Evolutionary conservation across 1,140 invertebrate genomes (phyloP).

Genomic region (Gryon sp.): DNA sequence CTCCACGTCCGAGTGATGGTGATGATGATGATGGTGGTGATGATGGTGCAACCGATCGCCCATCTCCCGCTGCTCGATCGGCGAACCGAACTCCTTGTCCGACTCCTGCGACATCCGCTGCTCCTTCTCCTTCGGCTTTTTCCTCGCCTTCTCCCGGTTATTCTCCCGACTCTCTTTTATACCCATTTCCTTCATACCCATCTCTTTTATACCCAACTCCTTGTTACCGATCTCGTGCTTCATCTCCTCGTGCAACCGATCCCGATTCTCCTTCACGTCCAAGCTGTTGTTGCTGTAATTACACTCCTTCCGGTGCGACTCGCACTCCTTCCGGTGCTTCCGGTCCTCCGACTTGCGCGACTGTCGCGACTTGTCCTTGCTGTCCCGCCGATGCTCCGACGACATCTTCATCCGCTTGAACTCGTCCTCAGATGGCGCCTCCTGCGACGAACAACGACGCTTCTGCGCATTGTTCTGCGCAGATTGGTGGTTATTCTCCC

Average conservation of each 20-base stretch:
- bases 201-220: constrained; percentile 67
- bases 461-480: too few relatives aligned
- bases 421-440: constrained; percentile 84
- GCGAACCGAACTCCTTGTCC: constrained; percentile 82
- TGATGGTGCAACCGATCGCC: constrained; percentile 64
- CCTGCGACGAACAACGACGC: constrained; percentile 88
- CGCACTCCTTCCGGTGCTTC: constrained; percentile 76
- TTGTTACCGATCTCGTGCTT: constrained; percentile 69
- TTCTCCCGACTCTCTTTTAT: constrained; percentile 74
- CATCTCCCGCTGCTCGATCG: constrained; percentile 70
- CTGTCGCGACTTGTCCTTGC: constrained; percentile 83
- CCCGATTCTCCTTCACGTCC: constrained; percentile 70
- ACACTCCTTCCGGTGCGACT: constrained; percentile 69
- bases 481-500: too few relatives aligned
- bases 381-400: constrained; percentile 84
- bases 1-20: too few relatives aligned
- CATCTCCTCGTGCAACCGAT: constrained; percentile 75
- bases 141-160: constrained; percentile 72
- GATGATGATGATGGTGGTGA: constrained; percentile 62
- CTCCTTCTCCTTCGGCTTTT: constrained; percentile 74
- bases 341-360: constrained; percentile 76
- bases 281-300: too few relatives aligned
- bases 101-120: constrained; percentile 76
- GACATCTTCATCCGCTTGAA: constrained; percentile 85
- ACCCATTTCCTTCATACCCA: constrained; percentile 69